Conservation (phyloP, 1,140 invertebrate species). For the Drosophila truncata region DNA sequence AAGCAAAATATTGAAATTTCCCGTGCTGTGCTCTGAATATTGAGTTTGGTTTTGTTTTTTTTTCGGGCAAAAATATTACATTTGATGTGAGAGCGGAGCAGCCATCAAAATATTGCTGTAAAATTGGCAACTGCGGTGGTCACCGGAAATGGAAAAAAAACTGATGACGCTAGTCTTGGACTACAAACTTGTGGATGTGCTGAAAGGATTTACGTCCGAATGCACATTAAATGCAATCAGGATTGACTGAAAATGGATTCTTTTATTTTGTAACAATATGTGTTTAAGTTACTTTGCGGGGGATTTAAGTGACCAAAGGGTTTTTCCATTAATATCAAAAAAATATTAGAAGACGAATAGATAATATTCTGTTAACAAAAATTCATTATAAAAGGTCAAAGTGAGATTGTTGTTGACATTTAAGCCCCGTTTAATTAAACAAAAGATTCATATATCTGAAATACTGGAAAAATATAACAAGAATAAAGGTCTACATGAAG, state of each 20-base stretch:
- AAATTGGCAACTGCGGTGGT: slow-evolving; percentile 33
- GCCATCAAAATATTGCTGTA: slow-evolving; percentile 32
- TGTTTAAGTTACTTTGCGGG: neutral
- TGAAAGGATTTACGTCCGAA: slow-evolving; percentile 16
- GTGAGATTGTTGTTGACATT: neutral
- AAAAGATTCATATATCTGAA: too few relatives aligned
- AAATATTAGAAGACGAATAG: neutral
- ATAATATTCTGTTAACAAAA: neutral
- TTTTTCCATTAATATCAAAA: too few relatives aligned
- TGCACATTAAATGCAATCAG: slow-evolving; percentile 17
- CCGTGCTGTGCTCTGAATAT: slow-evolving; percentile 67
- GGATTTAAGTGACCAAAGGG: neutral
- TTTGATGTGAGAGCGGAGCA: slow-evolving; percentile 4
- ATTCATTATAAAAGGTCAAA: neutral
- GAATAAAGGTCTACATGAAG: too few relatives aligned
- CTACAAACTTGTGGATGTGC: slow-evolving; percentile 36
- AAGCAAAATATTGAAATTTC: slow-evolving; percentile 72
- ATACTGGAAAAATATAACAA: too few relatives aligned
- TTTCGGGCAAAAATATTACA: slow-evolving; percentile 23
- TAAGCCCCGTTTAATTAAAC: too few relatives aligned
- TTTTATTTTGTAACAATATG: neutral
- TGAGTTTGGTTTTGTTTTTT: slow-evolving; percentile 58
- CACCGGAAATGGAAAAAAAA: slow-evolving; percentile 25
- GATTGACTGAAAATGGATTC: slow-evolving; percentile 4
- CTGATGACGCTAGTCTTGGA: slow-evolving; percentile 19